phyloP scores from a whole-genome alignment of 2,888 invertebrate species.

The Saturnia pavonia region DNA sequence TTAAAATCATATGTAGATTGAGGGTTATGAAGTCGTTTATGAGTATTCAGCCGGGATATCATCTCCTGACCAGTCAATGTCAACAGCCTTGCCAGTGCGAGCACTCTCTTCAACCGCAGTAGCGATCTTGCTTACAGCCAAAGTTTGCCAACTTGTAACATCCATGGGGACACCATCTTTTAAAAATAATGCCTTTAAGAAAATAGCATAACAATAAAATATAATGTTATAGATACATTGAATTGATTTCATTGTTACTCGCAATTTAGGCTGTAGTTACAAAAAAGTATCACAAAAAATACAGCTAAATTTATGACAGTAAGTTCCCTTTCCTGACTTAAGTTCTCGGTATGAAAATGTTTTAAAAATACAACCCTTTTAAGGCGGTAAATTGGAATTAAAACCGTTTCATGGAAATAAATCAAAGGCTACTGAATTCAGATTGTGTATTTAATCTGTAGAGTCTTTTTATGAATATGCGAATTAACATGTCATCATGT shows the following conservation, averaged over 20 bases:
- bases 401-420: background rate
- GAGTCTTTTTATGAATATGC: too few species aligned
- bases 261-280: too few species aligned
- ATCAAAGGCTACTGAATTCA: background rate
- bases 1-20: background rate
- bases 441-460: background rate
- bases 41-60: conserved; percentile 63
- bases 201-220: background rate
- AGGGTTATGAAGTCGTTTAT: conserved; percentile 33
- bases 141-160: conserved; percentile 75
- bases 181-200: conserved; percentile 10
- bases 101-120: conserved; percentile 81
- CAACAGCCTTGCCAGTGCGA: conserved; percentile 73
- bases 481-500: too few species aligned
- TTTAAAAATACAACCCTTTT: too few species aligned
- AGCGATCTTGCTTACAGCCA: conserved; percentile 82
- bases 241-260: background rate
- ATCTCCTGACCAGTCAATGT: conserved; percentile 75
- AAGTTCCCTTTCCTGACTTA: too few species aligned
- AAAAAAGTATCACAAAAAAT: too few species aligned
- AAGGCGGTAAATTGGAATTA: too few species aligned
- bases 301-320: too few species aligned
- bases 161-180: conserved; percentile 53
- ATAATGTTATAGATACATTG: background rate
- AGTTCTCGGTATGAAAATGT: too few species aligned